Conservation (phyloP, 2,113 vertebrate genomes). For the Miniopterus natalensis region DNA sequence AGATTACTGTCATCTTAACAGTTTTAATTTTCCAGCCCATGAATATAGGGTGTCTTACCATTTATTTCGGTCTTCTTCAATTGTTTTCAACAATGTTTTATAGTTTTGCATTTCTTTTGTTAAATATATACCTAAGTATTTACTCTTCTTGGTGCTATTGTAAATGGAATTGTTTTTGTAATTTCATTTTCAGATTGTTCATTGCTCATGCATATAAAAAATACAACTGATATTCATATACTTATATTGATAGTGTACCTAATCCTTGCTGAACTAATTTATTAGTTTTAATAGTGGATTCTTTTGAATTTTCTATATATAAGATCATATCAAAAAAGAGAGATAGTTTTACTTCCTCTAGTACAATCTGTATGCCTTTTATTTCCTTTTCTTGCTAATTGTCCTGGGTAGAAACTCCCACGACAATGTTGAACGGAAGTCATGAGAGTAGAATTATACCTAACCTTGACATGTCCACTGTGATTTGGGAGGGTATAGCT, state of each 20-base stretch:
- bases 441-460: background rate
- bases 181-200: conserved; percentile 20
- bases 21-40: background rate
- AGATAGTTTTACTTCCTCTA: background rate
- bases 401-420: background rate
- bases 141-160: background rate
- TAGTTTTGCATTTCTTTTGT: background rate
- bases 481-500: background rate
- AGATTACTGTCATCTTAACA: background rate
- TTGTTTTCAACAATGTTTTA: background rate
- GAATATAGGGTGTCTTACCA: background rate
- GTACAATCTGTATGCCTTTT: background rate
- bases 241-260: background rate
- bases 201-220: background rate
- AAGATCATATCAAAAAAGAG: background rate
- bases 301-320: background rate
- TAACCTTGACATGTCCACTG: background rate
- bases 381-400: conserved; percentile 38
- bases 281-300: background rate
- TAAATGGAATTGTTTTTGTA: background rate
- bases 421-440: background rate
- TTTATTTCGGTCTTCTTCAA: background rate
- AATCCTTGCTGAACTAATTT: background rate
- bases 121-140: background rate
- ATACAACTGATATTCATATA: background rate